Percentiles rank a stretch among this genome's conserved stretches.
These are phyloP conservation scores for Schizaphis graminum DNA, from an alignment of 2,888 invertebrate species.

Conservation along the genomic window DNA sequence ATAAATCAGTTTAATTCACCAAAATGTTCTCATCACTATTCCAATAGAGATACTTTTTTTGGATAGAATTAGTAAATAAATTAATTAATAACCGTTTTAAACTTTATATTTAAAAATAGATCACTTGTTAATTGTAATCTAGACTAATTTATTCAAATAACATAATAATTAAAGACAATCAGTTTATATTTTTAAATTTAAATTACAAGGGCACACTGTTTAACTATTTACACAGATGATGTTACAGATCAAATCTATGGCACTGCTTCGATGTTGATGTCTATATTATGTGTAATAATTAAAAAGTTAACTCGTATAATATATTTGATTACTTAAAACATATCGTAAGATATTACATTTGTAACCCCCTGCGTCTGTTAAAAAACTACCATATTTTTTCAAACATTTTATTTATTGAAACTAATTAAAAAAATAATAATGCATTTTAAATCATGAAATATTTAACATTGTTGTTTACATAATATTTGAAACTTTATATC, in stretches of 20 bases:
- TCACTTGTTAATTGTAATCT: neutral
- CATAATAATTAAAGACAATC: neutral
- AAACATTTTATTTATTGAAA: neutral
- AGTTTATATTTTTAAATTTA: neutral
- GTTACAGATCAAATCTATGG: neutral
- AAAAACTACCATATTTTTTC: neutral
- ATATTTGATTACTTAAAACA: neutral
- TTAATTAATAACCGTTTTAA: neutral
- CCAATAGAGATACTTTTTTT: neutral
- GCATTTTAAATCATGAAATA: slow-evolving; percentile 38
- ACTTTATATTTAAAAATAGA: neutral
- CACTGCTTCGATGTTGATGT: neutral
- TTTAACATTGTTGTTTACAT: slow-evolving; percentile 3
- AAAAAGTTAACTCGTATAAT: neutral
- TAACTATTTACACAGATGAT: neutral
- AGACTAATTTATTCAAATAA: neutral
- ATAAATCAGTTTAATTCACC: neutral
- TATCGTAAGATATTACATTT: neutral
- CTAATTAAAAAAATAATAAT: slow-evolving; percentile 2
- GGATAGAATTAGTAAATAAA: neutral
- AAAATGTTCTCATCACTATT: neutral
- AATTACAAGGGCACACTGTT: neutral
- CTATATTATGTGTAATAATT: neutral
- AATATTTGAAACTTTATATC: slow-evolving; percentile 14
- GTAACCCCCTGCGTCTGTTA: neutral